Conservation (phyloP, 2,113 vertebrate genomes). For the Myodes glareolus region DNA sequence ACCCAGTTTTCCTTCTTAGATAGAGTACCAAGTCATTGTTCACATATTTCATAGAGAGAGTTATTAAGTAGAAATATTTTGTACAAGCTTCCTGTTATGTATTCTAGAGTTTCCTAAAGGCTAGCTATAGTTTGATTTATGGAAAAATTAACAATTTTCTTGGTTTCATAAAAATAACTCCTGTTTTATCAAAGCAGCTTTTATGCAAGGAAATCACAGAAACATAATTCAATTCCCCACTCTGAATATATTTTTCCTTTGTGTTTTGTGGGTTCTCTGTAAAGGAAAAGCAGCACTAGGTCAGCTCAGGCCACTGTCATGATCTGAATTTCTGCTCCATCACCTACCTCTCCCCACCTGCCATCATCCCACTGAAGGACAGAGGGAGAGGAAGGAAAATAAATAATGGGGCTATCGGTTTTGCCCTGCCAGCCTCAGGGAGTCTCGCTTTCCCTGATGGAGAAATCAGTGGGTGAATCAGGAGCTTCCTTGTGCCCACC, state of each 20-base stretch:
- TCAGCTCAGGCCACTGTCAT: background rate
- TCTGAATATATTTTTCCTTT: conserved; percentile 26
- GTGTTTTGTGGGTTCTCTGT: conserved; percentile 31
- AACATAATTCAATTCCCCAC: background rate
- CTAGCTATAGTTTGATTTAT: background rate
- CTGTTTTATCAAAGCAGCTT: conserved; percentile 18
- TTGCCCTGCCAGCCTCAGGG: background rate
- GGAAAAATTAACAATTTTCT: background rate
- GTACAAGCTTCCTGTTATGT: background rate
- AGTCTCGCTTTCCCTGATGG: background rate
- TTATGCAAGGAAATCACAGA: background rate
- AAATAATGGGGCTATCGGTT: background rate
- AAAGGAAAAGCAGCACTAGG: background rate
- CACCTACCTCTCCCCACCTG: background rate
- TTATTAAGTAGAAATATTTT: background rate
- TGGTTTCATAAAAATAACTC: conserved; percentile 25
- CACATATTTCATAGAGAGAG: conserved; percentile 45
- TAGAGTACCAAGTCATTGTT: background rate
- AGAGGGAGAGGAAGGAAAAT: background rate
- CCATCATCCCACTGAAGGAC: background rate
- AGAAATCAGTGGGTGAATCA: background rate
- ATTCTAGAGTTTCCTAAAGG: background rate
- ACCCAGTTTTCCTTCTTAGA: background rate
- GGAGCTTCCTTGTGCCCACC: background rate
- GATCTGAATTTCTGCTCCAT: background rate